Evolutionary conservation across 2,888 invertebrate genomes (phyloP).

Genomic region (Trachelus iudaicus): DNA sequence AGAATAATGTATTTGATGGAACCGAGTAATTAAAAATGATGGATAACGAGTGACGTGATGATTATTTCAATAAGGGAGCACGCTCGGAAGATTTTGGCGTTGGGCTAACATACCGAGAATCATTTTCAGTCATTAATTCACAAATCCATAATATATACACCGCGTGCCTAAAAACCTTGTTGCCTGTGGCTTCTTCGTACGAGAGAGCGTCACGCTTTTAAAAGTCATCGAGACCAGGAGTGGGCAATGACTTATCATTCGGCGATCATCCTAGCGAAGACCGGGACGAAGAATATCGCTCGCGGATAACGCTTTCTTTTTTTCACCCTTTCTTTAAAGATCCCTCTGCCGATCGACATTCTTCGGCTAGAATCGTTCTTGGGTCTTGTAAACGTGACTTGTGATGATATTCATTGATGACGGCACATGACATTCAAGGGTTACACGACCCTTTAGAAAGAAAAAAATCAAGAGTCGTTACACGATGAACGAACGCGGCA

Average conservation of each 20-base stretch:
- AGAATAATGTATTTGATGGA: background rate
- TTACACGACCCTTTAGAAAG: too few relatives aligned
- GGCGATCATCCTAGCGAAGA: background rate
- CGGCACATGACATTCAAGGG: background rate
- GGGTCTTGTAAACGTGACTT: background rate
- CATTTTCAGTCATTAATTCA: background rate
- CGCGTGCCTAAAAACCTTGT: slow-evolving; percentile 46
- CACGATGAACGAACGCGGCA: background rate
- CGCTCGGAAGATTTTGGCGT: background rate
- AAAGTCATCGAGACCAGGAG: background rate
- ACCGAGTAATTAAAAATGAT: background rate
- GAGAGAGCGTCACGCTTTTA: slow-evolving; percentile 3
- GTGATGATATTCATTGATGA: background rate
- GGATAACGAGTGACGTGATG: background rate
- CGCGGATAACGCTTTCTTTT: background rate
- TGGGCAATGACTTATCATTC: background rate
- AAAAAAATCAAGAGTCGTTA: background rate
- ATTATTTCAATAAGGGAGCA: background rate
- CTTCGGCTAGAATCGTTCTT: background rate
- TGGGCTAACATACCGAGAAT: background rate
- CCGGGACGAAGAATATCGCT: background rate
- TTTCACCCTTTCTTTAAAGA: background rate
- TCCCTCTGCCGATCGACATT: background rate
- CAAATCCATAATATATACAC: slow-evolving; percentile 22
- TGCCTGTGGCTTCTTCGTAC: slow-evolving; percentile 34